These are phyloP conservation scores for Tor tambroides DNA, from an alignment of 2,113 vertebrate genomes.

Conservation along the genomic window DNA sequence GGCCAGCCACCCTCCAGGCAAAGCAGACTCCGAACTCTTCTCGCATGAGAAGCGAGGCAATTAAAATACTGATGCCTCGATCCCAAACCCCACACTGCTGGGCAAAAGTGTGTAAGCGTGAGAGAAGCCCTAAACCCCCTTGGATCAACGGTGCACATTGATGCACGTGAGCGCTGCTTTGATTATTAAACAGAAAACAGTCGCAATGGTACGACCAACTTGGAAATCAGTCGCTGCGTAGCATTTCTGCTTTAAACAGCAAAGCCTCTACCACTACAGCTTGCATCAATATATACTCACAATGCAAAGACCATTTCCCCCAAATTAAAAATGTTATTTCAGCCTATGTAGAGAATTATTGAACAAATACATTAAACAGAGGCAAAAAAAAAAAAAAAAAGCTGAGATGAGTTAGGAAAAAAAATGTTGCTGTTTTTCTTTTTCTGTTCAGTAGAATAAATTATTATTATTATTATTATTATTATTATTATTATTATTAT, in stretches of 20 bases:
- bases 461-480: no score
- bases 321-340: neutral
- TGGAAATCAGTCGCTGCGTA: neutral
- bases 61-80: constrained; percentile 52
- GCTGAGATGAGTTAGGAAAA: no score
- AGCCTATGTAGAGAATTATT: neutral
- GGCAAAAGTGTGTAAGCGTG: constrained; percentile 21
- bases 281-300: neutral
- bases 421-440: no score
- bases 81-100: constrained; percentile 37
- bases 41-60: constrained; percentile 54
- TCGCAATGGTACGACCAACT: neutral
- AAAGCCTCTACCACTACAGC: neutral
- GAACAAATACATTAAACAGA: neutral
- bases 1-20: constrained; percentile 43
- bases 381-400: neutral
- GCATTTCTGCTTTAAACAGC: constrained; percentile 2
- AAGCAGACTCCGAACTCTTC: constrained; percentile 33
- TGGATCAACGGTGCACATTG: neutral
- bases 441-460: neutral
- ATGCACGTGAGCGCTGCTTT: constrained; percentile 20
- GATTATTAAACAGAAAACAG: constrained; percentile 26
- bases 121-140: constrained; percentile 15
- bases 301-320: neutral
- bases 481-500: no score